Evolutionary conservation across 2,888 invertebrate species (phyloP).

Genomic region (Ariolimax columbianus): DNA sequence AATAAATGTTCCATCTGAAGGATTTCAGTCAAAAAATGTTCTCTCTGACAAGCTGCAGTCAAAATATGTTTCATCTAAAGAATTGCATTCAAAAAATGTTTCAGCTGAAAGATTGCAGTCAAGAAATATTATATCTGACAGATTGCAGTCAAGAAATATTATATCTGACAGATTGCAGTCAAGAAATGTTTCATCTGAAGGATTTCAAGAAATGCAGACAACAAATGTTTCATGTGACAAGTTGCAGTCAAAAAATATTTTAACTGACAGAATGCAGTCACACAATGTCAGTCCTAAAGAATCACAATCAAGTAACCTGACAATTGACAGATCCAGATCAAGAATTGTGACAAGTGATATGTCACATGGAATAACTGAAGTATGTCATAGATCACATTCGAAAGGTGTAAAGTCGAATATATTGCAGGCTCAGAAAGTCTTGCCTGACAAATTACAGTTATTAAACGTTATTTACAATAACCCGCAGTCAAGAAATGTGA

Average conservation of each 20-base stretch:
- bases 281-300: not conserved
- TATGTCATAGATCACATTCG: not conserved
- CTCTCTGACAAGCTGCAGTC: not conserved
- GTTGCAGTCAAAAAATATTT: not conserved
- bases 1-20: too few relatives aligned
- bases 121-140: not conserved
- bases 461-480: too few relatives aligned
- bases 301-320: not conserved
- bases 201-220: not conserved
- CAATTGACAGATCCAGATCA: not conserved
- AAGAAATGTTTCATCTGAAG: too few relatives aligned
- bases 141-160: not conserved
- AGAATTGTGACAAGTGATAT: not conserved
- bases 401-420: not conserved
- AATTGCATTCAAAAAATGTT: not conserved
- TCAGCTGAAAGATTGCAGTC: not conserved
- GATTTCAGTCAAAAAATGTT: not conserved
- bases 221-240: not conserved
- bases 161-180: not conserved
- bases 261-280: not conserved
- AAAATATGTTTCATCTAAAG: not conserved
- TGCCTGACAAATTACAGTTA: too few relatives aligned
- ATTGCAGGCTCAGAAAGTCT: not conserved
- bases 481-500: too few relatives aligned
- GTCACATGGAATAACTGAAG: not conserved